A percentile compares a stretch with the other conserved stretches of the same genome.
Conservation (phyloP, 2,888 invertebrate species). For the Hanleya hanleyi region DNA sequence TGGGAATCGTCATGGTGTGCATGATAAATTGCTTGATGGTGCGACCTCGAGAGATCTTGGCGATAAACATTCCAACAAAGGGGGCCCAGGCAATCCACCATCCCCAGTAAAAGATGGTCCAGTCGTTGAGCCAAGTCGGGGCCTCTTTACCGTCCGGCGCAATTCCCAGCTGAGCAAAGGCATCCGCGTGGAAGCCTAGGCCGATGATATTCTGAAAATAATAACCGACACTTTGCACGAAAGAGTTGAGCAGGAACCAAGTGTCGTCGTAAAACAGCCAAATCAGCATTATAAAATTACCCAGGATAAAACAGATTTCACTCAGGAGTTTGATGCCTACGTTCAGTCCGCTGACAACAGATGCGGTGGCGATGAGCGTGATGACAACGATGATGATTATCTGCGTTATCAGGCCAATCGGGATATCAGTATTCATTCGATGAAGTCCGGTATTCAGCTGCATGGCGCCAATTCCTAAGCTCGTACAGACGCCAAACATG, state of each 20-base stretch:
- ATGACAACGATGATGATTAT: constrained; percentile 25
- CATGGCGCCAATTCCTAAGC: constrained; percentile 26
- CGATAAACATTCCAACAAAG: constrained; percentile 36
- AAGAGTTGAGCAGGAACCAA: constrained; percentile 29
- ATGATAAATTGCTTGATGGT: constrained; percentile 19
- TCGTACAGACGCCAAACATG: constrained; percentile 30
- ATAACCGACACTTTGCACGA: constrained; percentile 25
- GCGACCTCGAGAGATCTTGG: constrained; percentile 30
- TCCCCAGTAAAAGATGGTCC: constrained; percentile 37
- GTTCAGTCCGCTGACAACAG: constrained; percentile 29
- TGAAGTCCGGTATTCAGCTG: constrained; percentile 20
- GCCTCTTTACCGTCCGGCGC: constrained; percentile 12
- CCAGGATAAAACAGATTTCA: constrained; percentile 24
- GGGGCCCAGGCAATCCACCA: constrained; percentile 39
- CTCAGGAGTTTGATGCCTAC: constrained; percentile 24
- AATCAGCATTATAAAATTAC: constrained; percentile 22
- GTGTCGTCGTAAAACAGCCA: constrained; percentile 28
- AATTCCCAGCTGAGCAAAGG: not conserved
- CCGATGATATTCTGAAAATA: constrained; percentile 23
- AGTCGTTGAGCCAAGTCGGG: constrained; percentile 22
- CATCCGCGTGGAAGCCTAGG: not conserved
- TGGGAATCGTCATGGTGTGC: not conserved
- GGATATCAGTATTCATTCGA: constrained; percentile 12
- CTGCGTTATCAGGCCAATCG: not conserved
- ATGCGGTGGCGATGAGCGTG: constrained; percentile 27